A percentile compares a stretch with the other conserved stretches of the same genome.
These are phyloP conservation scores for Zonitis immaculata DNA, from an alignment of 2,888 invertebrate species.

Conservation along the genomic window DNA sequence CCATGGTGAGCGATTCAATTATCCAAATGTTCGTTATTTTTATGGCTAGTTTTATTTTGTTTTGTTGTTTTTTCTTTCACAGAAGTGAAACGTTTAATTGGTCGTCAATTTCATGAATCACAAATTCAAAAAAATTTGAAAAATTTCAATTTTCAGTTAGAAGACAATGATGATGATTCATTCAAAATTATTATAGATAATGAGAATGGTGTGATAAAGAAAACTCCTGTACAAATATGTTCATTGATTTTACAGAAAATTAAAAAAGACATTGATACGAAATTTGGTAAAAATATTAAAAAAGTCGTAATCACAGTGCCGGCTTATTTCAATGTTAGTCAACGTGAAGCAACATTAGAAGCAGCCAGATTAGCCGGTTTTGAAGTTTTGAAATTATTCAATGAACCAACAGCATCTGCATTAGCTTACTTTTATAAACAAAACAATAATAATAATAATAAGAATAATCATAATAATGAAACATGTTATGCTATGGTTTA, in stretches of 20 bases:
- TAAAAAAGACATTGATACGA: conserved; percentile 5
- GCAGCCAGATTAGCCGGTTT: conserved; percentile 11
- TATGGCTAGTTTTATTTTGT: not conserved
- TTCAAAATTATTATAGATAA: not conserved
- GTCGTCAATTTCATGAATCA: conserved; percentile 3
- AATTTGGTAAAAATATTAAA: not conserved
- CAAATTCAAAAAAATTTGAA: conserved; percentile 2
- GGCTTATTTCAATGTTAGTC: conserved; percentile 14
- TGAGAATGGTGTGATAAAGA: not conserved
- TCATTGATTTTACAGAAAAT: conserved; percentile 6
- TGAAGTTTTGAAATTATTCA: conserved; percentile 10
- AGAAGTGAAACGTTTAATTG: conserved; percentile 8
- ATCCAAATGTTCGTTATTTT: not conserved
- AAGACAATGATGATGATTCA: not conserved
- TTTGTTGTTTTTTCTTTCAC: too few species aligned
- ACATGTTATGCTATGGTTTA: conserved; percentile 25
- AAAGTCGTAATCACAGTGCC: conserved; percentile 17
- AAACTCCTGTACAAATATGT: conserved; percentile 5
- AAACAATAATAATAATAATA: too few species aligned
- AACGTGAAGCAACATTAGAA: conserved; percentile 10
- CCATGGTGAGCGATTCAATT: conserved; percentile 4
- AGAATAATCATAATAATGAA: too few species aligned
- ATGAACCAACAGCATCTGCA: conserved; percentile 14
- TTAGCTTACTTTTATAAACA: not conserved
- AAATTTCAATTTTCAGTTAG: conserved; percentile 4